These are phyloP conservation scores for Coenonympha glycerion DNA, from an alignment of 2,888 invertebrate species.

Conservation along the genomic window DNA sequence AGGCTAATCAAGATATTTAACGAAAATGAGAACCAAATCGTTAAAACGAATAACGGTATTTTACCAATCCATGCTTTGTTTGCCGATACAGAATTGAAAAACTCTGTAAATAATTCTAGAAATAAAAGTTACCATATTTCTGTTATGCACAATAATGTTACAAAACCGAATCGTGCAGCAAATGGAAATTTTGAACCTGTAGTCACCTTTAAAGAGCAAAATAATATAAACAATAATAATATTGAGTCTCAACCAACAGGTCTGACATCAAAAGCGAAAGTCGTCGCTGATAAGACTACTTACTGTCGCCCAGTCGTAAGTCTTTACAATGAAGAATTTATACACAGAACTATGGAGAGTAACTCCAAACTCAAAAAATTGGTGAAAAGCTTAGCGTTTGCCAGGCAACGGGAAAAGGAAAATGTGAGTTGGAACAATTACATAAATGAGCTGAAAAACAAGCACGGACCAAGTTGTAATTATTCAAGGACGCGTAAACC, in stretches of 20 bases:
- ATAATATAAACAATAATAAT: background rate
- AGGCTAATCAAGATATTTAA: background rate
- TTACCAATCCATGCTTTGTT: constrained; percentile 13
- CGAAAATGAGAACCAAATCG: background rate
- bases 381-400: constrained; percentile 40
- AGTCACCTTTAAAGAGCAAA: background rate
- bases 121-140: background rate
- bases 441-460: constrained; percentile 51
- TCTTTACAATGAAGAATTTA: constrained; percentile 40
- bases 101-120: background rate
- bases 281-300: constrained; percentile 43
- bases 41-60: constrained; percentile 11
- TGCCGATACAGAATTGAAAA: background rate
- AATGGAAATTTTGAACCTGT: background rate
- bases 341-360: constrained; percentile 43
- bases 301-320: constrained; percentile 43
- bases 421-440: constrained; percentile 52
- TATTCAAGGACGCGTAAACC: constrained; percentile 11
- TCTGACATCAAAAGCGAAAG: constrained; percentile 23
- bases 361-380: constrained; percentile 44
- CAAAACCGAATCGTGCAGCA: background rate
- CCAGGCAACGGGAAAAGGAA: constrained; percentile 46
- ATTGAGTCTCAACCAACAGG: background rate
- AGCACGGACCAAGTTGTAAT: constrained; percentile 30
- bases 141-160: background rate